Evolutionary conservation across 64 coral and sea anemone species (phyloP).

Genomic region (Pachyseris speciosa): DNA sequence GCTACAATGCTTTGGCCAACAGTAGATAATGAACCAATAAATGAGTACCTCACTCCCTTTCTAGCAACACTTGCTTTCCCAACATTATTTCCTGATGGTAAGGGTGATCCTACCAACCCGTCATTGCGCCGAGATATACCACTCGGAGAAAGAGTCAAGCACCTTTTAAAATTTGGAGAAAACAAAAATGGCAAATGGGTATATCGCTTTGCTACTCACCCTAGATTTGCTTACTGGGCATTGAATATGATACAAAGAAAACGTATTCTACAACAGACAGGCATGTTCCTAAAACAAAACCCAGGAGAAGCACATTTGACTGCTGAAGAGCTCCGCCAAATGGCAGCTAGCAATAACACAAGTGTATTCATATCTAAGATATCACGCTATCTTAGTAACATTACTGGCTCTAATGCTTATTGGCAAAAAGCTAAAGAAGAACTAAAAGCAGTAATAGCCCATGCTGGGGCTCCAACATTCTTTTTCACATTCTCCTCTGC

Average conservation of each 20-base stretch:
- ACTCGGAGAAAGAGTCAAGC: constrained; percentile 45
- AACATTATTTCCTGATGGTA: neutral
- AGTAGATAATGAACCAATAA: neutral
- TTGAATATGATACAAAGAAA: constrained; percentile 37
- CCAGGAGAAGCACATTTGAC: too few species aligned
- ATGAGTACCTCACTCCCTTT: neutral
- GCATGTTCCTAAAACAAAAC: too few species aligned
- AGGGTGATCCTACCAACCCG: neutral
- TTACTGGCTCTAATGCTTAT: too few species aligned
- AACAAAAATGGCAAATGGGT: constrained; percentile 67
- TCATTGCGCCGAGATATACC: neutral
- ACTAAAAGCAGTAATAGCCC: too few species aligned
- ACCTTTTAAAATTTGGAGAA: constrained; percentile 54
- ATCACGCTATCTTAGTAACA: too few species aligned
- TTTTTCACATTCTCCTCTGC: too few species aligned
- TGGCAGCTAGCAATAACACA: too few species aligned
- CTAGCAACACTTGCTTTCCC: neutral
- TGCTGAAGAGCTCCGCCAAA: too few species aligned
- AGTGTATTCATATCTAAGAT: too few species aligned
- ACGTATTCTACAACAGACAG: neutral
- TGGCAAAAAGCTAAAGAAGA: too few species aligned
- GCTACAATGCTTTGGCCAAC: neutral
- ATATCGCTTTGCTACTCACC: constrained; percentile 62
- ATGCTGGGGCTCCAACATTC: too few species aligned
- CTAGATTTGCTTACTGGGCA: constrained; percentile 69